phyloP scores from a whole-genome alignment of 2,797 vertebrate genomes.

The Gymnodraco acuticeps region DNA sequence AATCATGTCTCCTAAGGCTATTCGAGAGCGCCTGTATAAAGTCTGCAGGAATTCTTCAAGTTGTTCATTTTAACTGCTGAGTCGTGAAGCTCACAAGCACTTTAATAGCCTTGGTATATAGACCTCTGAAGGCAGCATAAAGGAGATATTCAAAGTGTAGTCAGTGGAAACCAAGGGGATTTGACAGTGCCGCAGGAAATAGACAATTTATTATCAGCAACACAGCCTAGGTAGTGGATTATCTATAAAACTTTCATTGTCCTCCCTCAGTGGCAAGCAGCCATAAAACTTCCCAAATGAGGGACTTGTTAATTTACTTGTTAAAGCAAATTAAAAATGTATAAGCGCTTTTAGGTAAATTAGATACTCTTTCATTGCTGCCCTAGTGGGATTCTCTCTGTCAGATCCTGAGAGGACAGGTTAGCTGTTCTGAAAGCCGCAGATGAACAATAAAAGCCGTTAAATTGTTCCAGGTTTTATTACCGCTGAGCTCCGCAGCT shows the following conservation, averaged over 20 bases:
- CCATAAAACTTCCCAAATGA: slow-evolving; percentile 99
- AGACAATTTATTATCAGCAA: slow-evolving; percentile 97
- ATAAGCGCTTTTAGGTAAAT: slow-evolving; percentile 99
- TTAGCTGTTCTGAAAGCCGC: slow-evolving; percentile 91
- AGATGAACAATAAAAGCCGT: slow-evolving; percentile 98
- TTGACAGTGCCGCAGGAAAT: slow-evolving; percentile 96
- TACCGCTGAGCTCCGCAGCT: slow-evolving; percentile 90
- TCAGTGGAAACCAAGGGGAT: slow-evolving; percentile 91
- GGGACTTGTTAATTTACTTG: slow-evolving; percentile 99
- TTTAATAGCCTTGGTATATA: slow-evolving; percentile 76
- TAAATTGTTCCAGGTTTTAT: slow-evolving; percentile 97
- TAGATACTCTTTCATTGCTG: slow-evolving; percentile 98
- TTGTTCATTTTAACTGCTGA: slow-evolving; percentile 73
- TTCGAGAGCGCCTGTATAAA: slow-evolving; percentile 42
- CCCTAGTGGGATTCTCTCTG: slow-evolving; percentile 88
- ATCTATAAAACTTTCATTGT: slow-evolving; percentile 99
- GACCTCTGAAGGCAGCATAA: slow-evolving; percentile 77
- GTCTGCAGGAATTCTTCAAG: slow-evolving; percentile 63
- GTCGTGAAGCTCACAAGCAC: slow-evolving; percentile 59
- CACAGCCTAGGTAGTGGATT: slow-evolving; percentile 94
- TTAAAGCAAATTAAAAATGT: slow-evolving; percentile 99
- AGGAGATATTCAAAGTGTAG: slow-evolving; percentile 89
- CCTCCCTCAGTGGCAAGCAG: slow-evolving; percentile 95
- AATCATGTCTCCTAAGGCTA: slow-evolving; percentile 53
- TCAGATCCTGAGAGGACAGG: slow-evolving; percentile 92